These are phyloP conservation scores for Drosophila percnosoma DNA, from an alignment of 2,888 invertebrate species.

Conservation along the genomic window DNA sequence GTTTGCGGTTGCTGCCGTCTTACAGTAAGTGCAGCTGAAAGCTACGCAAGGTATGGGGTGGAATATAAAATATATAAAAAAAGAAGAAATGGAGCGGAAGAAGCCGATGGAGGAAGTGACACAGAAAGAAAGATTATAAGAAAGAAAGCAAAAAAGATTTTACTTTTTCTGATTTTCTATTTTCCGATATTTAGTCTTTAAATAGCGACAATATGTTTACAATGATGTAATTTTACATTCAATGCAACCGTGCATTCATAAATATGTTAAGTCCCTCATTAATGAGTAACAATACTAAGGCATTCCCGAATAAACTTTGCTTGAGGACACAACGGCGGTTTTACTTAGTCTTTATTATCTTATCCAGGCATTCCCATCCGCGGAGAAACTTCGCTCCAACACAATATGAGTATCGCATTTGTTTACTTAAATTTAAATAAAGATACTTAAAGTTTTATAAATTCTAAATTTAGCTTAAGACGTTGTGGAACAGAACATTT, in stretches of 20 bases:
- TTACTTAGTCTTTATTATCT: too few species aligned
- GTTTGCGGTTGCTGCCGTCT: slow-evolving; percentile 41
- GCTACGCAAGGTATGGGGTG: background rate
- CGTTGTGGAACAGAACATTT: background rate
- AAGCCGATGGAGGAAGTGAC: too few species aligned
- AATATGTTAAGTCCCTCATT: too few species aligned
- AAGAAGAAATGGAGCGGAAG: background rate
- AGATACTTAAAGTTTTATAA: background rate
- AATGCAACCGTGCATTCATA: too few species aligned
- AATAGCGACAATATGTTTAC: too few species aligned
- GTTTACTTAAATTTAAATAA: background rate
- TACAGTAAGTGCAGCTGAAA: slow-evolving; percentile 27
- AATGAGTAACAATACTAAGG: too few species aligned
- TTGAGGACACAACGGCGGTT: too few species aligned
- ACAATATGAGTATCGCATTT: background rate
- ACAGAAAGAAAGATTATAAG: background rate
- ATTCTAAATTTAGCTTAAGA: background rate
- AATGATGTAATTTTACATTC: too few species aligned
- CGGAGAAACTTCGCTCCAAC: background rate
- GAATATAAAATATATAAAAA: background rate
- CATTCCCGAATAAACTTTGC: too few species aligned
- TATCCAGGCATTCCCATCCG: too few species aligned
- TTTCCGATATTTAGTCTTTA: background rate
- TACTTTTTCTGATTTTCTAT: background rate
- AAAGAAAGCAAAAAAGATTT: background rate